Evolutionary conservation across 2,113 vertebrate genomes (phyloP).

Genomic region (Perccottus glenii): DNA sequence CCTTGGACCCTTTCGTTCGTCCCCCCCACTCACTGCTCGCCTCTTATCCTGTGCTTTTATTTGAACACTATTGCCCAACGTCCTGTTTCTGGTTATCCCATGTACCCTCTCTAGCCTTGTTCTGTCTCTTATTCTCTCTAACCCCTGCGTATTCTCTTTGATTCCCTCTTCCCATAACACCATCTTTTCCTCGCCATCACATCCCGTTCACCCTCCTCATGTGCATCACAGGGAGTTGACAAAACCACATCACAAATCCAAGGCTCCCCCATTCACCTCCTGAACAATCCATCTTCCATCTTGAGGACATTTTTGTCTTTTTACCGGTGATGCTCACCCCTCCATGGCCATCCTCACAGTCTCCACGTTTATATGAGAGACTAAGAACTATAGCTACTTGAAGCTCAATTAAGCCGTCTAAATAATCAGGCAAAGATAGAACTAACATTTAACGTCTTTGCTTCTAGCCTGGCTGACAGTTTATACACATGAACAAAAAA

Average conservation of each 20-base stretch:
- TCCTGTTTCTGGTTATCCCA: constrained; percentile 40
- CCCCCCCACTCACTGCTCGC: constrained; percentile 12
- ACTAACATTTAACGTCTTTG: no score
- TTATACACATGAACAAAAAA: no score
- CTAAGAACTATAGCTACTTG: no score
- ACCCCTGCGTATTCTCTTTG: constrained; percentile 30
- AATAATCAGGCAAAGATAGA: no score
- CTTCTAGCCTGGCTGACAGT: no score
- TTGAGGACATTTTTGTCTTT: constrained; percentile 20
- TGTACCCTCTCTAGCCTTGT: constrained; percentile 13
- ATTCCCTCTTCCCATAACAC: constrained; percentile 37
- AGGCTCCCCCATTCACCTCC: constrained; percentile 14
- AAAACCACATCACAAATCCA: constrained; percentile 55
- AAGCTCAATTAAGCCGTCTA: no score
- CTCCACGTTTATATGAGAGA: no score
- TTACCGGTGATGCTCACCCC: constrained; percentile 23
- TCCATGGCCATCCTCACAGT: constrained; percentile 34
- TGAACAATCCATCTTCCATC: constrained; percentile 3
- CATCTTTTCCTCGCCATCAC: constrained; percentile 43
- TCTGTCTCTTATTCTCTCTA: constrained; percentile 16
- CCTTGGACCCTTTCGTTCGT: constrained; percentile 41
- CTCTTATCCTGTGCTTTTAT: constrained; percentile 40
- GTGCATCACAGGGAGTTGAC: constrained; percentile 40
- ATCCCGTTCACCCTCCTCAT: constrained; percentile 28
- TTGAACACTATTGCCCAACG: constrained; percentile 30